A percentile compares a stretch with the other conserved stretches of the same genome.
phyloP scores from a whole-genome alignment of 2,888 invertebrate genomes.

The Tetanocera ferruginea region DNA sequence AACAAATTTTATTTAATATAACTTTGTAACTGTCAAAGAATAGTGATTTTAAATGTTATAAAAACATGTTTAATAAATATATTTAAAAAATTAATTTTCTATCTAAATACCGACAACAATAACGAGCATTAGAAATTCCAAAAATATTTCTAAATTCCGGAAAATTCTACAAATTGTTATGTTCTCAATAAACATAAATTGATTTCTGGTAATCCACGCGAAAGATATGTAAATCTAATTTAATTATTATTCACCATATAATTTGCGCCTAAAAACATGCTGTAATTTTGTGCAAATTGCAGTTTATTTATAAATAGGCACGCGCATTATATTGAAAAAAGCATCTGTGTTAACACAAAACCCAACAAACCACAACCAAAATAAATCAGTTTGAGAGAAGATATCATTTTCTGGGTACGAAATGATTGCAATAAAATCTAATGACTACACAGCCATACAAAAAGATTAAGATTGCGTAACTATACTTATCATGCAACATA shows the following conservation, averaged over 20 bases:
- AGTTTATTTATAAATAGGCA: not conserved
- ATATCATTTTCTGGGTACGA: too few species aligned
- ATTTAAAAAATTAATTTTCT: not conserved
- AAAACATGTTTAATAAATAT: too few species aligned
- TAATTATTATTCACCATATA: not conserved
- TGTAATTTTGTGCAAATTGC: slow-evolving; percentile 1
- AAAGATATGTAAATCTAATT: not conserved
- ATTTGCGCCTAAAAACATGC: not conserved
- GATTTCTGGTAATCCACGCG: not conserved
- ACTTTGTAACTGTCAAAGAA: too few species aligned
- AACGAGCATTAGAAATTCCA: not conserved
- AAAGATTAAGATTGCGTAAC: too few species aligned
- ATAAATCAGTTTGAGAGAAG: not conserved
- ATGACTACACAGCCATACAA: too few species aligned
- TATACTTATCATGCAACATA: too few species aligned
- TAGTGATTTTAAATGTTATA: too few species aligned
- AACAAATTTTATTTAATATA: too few species aligned
- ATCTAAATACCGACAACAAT: not conserved
- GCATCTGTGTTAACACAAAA: not conserved
- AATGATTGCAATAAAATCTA: too few species aligned
- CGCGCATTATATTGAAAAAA: not conserved
- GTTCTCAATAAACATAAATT: not conserved
- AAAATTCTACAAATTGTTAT: not conserved
- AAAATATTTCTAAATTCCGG: not conserved
- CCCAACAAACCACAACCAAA: too few species aligned